These are phyloP conservation scores for Drosophila borealis DNA, from an alignment of 2,888 invertebrate genomes.

Conservation along the genomic window DNA sequence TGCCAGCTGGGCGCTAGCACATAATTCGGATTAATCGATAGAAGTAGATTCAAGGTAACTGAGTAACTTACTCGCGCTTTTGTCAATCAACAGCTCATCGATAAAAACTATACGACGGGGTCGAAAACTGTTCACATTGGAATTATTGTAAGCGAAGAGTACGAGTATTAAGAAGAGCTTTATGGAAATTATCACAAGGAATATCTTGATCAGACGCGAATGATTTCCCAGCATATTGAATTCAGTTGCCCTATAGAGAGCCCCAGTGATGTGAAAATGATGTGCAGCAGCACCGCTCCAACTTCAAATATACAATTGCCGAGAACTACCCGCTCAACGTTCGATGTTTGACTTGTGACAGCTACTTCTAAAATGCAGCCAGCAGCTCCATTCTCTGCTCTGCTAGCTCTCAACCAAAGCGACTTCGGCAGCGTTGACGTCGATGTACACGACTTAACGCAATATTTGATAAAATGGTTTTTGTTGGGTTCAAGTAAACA, in stretches of 20 bases:
- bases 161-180: constrained; percentile 36
- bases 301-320: not conserved
- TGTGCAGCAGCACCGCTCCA: not conserved
- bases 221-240: constrained; percentile 33
- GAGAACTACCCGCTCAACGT: not conserved
- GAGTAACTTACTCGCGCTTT: constrained; percentile 21
- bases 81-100: constrained; percentile 46
- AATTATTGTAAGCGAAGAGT: constrained; percentile 6
- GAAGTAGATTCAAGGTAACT: not conserved
- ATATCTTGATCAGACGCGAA: constrained; percentile 20
- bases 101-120: not conserved
- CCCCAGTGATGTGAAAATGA: not conserved
- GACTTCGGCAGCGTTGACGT: constrained; percentile 1
- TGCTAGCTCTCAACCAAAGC: not conserved
- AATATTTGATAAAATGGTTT: constrained; percentile 46
- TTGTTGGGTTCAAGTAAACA: constrained; percentile 3
- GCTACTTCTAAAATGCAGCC: constrained; percentile 5
- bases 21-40: not conserved
- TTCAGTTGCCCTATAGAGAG: not conserved
- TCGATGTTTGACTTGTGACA: constrained; percentile 26
- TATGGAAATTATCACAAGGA: constrained; percentile 26
- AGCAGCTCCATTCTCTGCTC: constrained; percentile 6
- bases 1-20: constrained; percentile 34
- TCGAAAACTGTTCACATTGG: not conserved
- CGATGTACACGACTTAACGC: not conserved